A percentile compares a stretch with the other conserved stretches of the same genome.
Conservation (phyloP, 2,797 vertebrate genomes). For the Lerista edwardsae region DNA sequence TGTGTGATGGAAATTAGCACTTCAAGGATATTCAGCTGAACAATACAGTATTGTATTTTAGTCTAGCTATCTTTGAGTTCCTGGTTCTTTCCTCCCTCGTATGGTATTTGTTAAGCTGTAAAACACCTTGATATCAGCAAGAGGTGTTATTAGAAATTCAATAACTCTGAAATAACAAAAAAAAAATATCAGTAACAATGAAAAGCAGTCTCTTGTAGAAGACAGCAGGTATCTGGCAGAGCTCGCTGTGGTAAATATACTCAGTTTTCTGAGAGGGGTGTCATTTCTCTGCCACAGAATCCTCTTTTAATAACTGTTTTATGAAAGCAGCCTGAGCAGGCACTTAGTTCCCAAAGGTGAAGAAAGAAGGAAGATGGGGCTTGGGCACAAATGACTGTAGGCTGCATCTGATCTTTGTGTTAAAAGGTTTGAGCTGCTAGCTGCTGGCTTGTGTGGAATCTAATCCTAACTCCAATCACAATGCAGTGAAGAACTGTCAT, state of each 20-base stretch:
- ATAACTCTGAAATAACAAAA: not conserved
- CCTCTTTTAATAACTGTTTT: not conserved
- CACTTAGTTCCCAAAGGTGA: not conserved
- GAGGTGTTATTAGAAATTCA: constrained; percentile 22
- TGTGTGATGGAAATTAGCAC: constrained; percentile 3
- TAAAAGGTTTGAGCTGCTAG: not conserved
- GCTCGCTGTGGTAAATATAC: not conserved
- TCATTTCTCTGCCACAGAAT: not conserved
- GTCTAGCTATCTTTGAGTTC: constrained; percentile 12
- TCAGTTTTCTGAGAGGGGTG: not conserved
- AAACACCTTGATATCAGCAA: constrained; percentile 19
- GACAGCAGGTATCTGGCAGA: not conserved
- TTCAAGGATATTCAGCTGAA: constrained; percentile 9
- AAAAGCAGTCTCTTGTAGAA: not conserved
- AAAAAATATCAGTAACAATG: constrained; percentile 4
- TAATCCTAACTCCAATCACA: not conserved
- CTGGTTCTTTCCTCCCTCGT: constrained; percentile 6
- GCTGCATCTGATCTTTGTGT: not conserved
- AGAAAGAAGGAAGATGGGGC: not conserved
- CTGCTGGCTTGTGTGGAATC: not conserved
- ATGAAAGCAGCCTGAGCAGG: fast-evolving
- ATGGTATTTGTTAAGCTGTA: constrained; percentile 30
- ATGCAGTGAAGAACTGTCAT: not conserved
- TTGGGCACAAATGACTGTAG: not conserved
- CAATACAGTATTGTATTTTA: constrained; percentile 12